Evolutionary conservation across 2,113 vertebrate genomes (phyloP).

Genomic region (Eubucco bourcierii): DNA sequence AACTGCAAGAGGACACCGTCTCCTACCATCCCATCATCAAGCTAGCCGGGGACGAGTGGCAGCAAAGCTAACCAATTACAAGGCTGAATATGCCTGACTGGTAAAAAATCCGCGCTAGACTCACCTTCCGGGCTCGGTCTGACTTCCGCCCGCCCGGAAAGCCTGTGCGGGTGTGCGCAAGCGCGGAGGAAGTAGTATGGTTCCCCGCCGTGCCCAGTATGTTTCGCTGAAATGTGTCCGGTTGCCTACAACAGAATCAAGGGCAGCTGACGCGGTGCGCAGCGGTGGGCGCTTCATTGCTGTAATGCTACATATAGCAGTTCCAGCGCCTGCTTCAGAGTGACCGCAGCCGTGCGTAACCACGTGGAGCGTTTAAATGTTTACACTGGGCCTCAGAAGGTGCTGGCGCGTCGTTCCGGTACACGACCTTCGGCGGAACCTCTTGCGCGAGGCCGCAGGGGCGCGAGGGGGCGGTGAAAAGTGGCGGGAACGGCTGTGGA

Average conservation of each 20-base stretch:
- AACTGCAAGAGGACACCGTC: rapidly evolving
- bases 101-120: neutral
- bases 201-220: rapidly evolving
- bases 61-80: rapidly evolving
- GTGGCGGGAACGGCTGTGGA: neutral
- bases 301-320: rapidly evolving
- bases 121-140: neutral
- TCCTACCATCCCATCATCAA: neutral
- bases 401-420: neutral
- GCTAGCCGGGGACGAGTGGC: neutral
- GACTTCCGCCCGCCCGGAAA: neutral
- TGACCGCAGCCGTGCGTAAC: too few species aligned
- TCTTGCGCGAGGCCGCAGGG: rapidly evolving
- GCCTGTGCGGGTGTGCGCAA: neutral
- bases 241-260: rapidly evolving
- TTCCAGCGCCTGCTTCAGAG: rapidly evolving
- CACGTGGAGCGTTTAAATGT: rapidly evolving
- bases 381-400: rapidly evolving
- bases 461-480: neutral
- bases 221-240: neutral
- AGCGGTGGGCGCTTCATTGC: rapidly evolving
- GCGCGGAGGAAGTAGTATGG: rapidly evolving
- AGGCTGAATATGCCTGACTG: rapidly evolving
- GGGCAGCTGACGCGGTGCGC: rapidly evolving
- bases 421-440: neutral